Evolutionary conservation across 2,888 invertebrate species (phyloP), one percentile per base, ranked within the genome.

Genomic region (Xanthia togata): DNA sequence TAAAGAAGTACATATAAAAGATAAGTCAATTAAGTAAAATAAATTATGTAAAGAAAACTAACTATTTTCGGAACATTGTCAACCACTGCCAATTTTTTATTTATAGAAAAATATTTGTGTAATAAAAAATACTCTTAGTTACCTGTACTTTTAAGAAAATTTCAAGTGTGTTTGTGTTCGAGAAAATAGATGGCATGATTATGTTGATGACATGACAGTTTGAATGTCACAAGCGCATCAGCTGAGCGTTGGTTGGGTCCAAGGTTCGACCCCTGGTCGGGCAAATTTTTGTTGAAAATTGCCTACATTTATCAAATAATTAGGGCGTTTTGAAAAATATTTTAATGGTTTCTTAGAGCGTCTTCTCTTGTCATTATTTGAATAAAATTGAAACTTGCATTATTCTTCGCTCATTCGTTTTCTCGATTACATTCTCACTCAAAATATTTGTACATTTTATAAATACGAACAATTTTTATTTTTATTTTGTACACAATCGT

Each of bases 41-140:
- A 83, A 81, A 81, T 82, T 83, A 85, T 87, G 78, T 81, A 70
- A 80, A 74, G 75, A 83, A 83, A 71, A 72, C 69, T 63, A 57
- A 67, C n/a, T 59, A 67, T 72, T 82, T 79, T 83, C 63, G 73
- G 64, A 64, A 79, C 64, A 81, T 76, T 69, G 67, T 79, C 62
- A 78, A 87, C 87, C 91, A 93, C 93, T 94, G 94, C 94, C 94
- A 93, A 90, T 87, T 88, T 65, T 68, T 64, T 71, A 70, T 79
- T 82, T 78, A 82, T 82, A 82, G 79, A 75, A 75, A 55, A 75
- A 35, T 55, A 50, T 57, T 63, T 76, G 57, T 77, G 68, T 79
- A 81, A 67, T 82, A 76, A 84, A 87, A 82, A 91, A 92, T 93
- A 92, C 90, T 92, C 89, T 92, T 88, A 93, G 94, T 95, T 94